Base-by-base conservation (phyloP, 2,113 vertebrate species). In the Petrocephalus microphthalmus region DNA sequence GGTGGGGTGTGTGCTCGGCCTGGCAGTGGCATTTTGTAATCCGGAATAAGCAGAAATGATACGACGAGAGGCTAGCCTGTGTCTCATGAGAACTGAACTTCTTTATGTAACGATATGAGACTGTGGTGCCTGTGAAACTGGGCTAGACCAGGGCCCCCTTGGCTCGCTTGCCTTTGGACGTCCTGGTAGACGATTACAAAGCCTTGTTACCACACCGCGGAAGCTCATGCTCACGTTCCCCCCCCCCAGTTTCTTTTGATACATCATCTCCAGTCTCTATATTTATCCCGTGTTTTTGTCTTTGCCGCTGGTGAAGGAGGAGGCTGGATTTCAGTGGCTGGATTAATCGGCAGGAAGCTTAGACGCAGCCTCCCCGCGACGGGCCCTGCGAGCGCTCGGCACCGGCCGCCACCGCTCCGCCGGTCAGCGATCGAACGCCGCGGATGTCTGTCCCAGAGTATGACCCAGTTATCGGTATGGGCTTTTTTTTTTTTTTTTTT, bases 401-500 rank as follows among this genome's bases (percentile, higher is more conserved):
- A 53, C 71, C 33, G 52, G 45, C 71, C 86, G n/a, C 67, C 85
- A 85, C 57, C 53, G 57, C 51, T 45, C 67, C 78, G 49, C 88
- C 22, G 71, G 81, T n/a, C 52, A 81, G 74, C 71, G 67, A 87
- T 89, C 86, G 88, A 88, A 82, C 78, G 89, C 82, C 89, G 60
- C 11, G 49, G 60, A 83, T 87, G 88, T 83, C 37, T 86, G 42
- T 89, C 89, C 89, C 87, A 87, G 88, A 89, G 88, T 78, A 86
- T 91, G 88, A 92, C 91, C 91, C 90, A 88, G 78, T 91, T 91
- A 90, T 78, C 87, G 60, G 57, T 67, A 83, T 57, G n/a, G 52
- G 42, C 42, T 85, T 85, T 60, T n/a, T n/a, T n/a, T n/a, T n/a
- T n/a, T n/a, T n/a, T n/a, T n/a, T n/a, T n/a, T n/a, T 91, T 83